Evolutionary conservation across 2,113 vertebrate genomes (phyloP), one percentile per base, ranked within the genome.

Genomic region (Centrocercus urophasianus): DNA sequence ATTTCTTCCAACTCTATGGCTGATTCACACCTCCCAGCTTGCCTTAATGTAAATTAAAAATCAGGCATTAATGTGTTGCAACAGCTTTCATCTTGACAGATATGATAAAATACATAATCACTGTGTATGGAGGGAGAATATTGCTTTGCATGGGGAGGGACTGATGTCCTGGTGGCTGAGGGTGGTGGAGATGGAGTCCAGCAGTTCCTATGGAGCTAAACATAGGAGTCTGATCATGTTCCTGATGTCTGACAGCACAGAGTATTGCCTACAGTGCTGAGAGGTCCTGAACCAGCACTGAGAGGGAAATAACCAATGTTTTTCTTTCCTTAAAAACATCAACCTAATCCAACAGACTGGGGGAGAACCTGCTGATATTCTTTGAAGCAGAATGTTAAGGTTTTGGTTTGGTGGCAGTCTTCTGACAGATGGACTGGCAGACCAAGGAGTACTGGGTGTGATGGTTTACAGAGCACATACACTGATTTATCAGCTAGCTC

Each of bases 1-100:
- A 69, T 52, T 84, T 84, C 38, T 87, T 76, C 43, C 40, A 90
- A 56, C 8, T 82, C 92, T 86, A 79, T 43, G 36, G 16, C 22
- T 82, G 61, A 93, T 52, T 65, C 18, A 38, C 63, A 66, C 13
- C 17, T 14, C 27, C 34, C 32, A 56, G 34, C 14, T 22, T 93
- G 50, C 48, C 61, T 79, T 89, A 87, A 61, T 50, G 15, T 59
- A 63, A 76, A 63, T 38, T 15, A 85, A 89, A 87, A 69, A 65
- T 30, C 25, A 48, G 13, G 27, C 5, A 40, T 65, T 84, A 40
- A 65, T 59, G 8, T 59, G 19, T 34, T 66, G 2, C 40, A 64
- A 34, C 11, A 13, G 4, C 81, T 84, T 82, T 79, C 8, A 65
- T 61, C n/a, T 57, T 59, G 70, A 48, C 9, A 52, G 74, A 42